A percentile compares a stretch with the other conserved stretches of the same genome.
phyloP scores from a whole-genome alignment of 2,888 invertebrate species.

The Aspidiotus rigidus region DNA sequence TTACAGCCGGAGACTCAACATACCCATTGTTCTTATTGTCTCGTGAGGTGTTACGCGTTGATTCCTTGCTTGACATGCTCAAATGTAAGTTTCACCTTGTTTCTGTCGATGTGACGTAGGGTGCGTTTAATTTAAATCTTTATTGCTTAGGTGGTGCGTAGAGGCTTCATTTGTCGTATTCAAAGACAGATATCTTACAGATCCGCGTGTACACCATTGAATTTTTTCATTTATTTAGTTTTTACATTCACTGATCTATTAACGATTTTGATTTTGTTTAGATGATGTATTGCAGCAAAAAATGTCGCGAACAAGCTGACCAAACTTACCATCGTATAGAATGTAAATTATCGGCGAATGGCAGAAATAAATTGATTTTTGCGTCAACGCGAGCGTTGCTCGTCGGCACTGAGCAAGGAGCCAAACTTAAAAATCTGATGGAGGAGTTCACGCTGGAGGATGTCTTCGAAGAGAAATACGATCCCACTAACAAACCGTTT shows the following conservation, averaged over 20 bases:
- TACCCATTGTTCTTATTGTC: constrained; percentile 61
- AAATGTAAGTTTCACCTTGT: constrained; percentile 40
- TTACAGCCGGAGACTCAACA: constrained; percentile 49
- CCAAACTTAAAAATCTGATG: constrained; percentile 44
- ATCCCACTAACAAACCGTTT: too few relatives aligned
- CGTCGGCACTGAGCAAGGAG: constrained; percentile 44
- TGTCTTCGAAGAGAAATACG: too few relatives aligned
- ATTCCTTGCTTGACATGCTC: constrained; percentile 57
- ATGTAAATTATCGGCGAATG: constrained; percentile 57
- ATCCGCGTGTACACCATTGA: too few relatives aligned
- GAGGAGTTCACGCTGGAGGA: too few relatives aligned
- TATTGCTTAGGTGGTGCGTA: too few relatives aligned
- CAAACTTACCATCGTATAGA: constrained; percentile 65
- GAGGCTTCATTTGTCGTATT: too few relatives aligned
- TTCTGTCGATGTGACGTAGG: too few relatives aligned
- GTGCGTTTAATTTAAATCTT: too few relatives aligned
- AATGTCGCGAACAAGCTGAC: constrained; percentile 56
- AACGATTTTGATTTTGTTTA: constrained; percentile 38
- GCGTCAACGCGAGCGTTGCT: constrained; percentile 55
- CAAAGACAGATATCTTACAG: too few relatives aligned
- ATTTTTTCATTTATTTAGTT: too few relatives aligned
- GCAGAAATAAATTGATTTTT: constrained; percentile 56
- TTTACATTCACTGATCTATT: too few relatives aligned
- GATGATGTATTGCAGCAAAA: constrained; percentile 57
- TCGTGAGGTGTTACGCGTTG: constrained; percentile 51